These are phyloP conservation scores for Oegoconia quadripuncta DNA, from an alignment of 2,888 invertebrate genomes.

Conservation along the genomic window DNA sequence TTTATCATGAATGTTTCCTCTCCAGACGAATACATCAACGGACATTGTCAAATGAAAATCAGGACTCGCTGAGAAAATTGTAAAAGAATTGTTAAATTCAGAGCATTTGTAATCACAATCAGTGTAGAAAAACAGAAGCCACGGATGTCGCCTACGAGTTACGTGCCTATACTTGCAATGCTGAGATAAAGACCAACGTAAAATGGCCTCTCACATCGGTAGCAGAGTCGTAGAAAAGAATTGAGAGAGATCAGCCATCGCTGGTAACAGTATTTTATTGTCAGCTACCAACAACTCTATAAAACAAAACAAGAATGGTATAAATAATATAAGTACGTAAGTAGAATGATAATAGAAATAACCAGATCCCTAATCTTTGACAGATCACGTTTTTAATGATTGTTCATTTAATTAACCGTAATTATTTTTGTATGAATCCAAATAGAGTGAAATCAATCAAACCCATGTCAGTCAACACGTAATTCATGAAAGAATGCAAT, in stretches of 20 bases:
- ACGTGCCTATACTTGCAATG: slow-evolving; percentile 62
- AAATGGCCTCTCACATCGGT: slow-evolving; percentile 26
- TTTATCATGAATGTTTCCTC: slow-evolving; percentile 9
- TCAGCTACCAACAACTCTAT: slow-evolving; percentile 42
- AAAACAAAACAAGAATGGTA: slow-evolving; percentile 51
- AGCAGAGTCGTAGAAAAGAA: neutral
- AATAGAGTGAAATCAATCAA: neutral
- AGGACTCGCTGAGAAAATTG: slow-evolving; percentile 17
- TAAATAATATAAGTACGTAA: no score
- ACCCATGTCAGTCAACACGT: no score
- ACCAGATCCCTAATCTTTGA: slow-evolving; percentile 14
- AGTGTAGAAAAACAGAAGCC: slow-evolving; percentile 62
- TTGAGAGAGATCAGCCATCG: slow-evolving; percentile 12
- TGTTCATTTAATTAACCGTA: neutral
- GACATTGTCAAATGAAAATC: slow-evolving; percentile 24
- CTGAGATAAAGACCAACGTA: slow-evolving; percentile 32
- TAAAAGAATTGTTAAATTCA: slow-evolving; percentile 33
- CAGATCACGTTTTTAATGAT: slow-evolving; percentile 7
- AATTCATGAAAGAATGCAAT: no score
- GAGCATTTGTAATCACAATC: slow-evolving; percentile 65
- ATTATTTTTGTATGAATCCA: neutral
- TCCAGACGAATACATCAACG: slow-evolving; percentile 9
- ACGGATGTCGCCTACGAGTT: slow-evolving; percentile 55
- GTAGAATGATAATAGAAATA: slow-evolving; percentile 29
- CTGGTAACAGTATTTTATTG: slow-evolving; percentile 41